phyloP scores from a whole-genome alignment of 2,113 vertebrate genomes.

The Sialia sialis region DNA sequence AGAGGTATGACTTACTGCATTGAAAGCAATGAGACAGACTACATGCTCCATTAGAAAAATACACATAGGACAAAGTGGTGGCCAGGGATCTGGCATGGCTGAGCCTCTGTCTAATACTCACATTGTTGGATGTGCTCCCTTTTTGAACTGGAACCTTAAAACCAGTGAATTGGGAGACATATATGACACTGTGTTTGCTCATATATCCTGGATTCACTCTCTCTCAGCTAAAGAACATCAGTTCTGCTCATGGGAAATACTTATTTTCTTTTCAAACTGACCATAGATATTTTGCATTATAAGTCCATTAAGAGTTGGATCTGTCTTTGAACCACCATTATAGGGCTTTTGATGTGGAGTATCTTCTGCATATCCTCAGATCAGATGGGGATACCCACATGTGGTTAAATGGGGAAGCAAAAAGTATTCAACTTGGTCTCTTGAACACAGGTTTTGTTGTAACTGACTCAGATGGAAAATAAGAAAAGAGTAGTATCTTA shows the following conservation, averaged over 20 bases:
- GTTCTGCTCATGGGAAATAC: neutral
- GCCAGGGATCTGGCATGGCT: neutral
- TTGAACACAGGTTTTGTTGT: neutral
- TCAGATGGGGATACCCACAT: neutral
- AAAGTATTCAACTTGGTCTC: neutral
- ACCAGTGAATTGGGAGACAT: neutral
- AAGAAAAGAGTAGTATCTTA: neutral
- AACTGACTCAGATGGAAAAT: constrained; percentile 48
- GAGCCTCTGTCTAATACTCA: neutral
- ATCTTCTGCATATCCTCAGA: neutral
- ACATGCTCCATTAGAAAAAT: neutral
- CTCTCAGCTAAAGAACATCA: neutral
- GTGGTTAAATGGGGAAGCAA: neutral
- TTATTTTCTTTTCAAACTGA: neutral
- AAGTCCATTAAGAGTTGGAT: neutral
- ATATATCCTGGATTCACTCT: neutral
- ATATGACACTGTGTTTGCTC: neutral
- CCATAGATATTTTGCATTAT: neutral
- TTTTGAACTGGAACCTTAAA: neutral
- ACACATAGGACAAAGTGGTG: neutral
- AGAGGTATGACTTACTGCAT: neutral
- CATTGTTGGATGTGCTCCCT: neutral
- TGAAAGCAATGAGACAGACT: neutral
- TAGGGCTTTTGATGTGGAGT: neutral
- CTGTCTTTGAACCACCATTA: neutral